Evolutionary conservation across 2,888 invertebrate species (phyloP), one percentile per base, ranked within the genome.

Genomic region (Ctenicera cuprea): DNA sequence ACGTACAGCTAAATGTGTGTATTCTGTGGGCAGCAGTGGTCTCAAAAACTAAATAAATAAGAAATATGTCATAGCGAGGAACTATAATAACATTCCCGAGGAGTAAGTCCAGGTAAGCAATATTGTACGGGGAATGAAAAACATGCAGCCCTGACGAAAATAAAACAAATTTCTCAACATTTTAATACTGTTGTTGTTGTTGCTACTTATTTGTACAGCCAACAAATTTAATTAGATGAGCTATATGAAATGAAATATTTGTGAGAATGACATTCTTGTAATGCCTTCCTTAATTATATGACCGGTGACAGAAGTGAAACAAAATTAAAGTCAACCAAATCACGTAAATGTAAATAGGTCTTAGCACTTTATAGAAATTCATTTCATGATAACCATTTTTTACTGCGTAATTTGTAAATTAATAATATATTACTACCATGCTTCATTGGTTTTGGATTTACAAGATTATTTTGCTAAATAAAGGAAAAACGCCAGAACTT

Each of bases 91-190:
- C 52, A 52, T 52, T 52, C 52, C 14, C 11, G 30, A 52, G 18
- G 52, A 52, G 52, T 18, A 52, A 22, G n/a, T 52, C 5, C 52
- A 52, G 52, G 52, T 52, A 52, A 52, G 52, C 52, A 52, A 52
- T 52, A 52, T 22, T 52, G 52, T 52, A 14, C 52, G 1, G 26
- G 50, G 52, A 52, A 52, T 30, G 52, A 52, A 52, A 45, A 52
- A 52, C 52, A 52, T 20, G 52, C 52, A 52, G 18, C 52, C 52
- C 52, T n/a, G n/a, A 52, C 52, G 26, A 50, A 30, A 52, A 52
- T 52, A 52, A 52, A 30, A 22, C 52, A 52, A 52, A 45, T 52
- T 26, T 52, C 14, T 26, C 14, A 30, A 26, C 30, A 30, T 52
- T 52, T 22, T 52, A 52, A 52, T 52, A 52, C 26, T n/a, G 26